A percentile compares a stretch with the other conserved stretches of the same genome.
Conservation (phyloP, 1,140 invertebrate species). For the Parapsyche elsis region DNA sequence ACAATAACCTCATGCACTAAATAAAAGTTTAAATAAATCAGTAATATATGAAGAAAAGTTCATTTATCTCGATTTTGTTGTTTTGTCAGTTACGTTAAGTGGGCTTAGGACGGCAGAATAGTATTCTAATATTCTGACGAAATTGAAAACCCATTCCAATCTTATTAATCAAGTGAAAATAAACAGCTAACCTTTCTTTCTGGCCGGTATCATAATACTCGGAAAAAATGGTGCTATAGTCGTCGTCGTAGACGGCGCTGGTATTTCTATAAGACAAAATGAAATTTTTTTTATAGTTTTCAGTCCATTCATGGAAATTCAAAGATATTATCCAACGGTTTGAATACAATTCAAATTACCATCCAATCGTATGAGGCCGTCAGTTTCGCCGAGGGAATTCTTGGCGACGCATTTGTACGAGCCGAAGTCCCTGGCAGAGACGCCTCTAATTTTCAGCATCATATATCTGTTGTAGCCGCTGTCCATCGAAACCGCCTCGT, state of each 20-base stretch:
- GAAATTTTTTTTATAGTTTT: neutral
- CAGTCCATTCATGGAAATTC: neutral
- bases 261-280: conserved; percentile 48
- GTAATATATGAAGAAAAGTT: too few relatives aligned
- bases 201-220: conserved; percentile 45
- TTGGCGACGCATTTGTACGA: conserved; percentile 72
- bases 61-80: too few relatives aligned
- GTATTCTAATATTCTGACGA: too few relatives aligned
- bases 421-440: conserved; percentile 69
- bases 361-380: conserved; percentile 69
- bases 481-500: conserved; percentile 69
- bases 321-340: neutral
- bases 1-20: too few relatives aligned
- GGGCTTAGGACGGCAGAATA: too few relatives aligned
- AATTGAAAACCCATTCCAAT: too few relatives aligned
- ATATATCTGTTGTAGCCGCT: conserved; percentile 70
- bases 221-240: conserved; percentile 43
- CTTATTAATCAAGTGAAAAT: too few relatives aligned
- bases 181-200: conserved; percentile 47
- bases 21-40: too few relatives aligned
- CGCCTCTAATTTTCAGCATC: conserved; percentile 69
- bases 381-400: conserved; percentile 70
- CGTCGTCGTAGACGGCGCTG: conserved; percentile 51
- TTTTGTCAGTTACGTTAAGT: too few relatives aligned
- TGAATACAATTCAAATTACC: conserved; percentile 60